Evolutionary conservation across 1,140 invertebrate genomes (phyloP).

Genomic region (Luehdorfia chinensis): DNA sequence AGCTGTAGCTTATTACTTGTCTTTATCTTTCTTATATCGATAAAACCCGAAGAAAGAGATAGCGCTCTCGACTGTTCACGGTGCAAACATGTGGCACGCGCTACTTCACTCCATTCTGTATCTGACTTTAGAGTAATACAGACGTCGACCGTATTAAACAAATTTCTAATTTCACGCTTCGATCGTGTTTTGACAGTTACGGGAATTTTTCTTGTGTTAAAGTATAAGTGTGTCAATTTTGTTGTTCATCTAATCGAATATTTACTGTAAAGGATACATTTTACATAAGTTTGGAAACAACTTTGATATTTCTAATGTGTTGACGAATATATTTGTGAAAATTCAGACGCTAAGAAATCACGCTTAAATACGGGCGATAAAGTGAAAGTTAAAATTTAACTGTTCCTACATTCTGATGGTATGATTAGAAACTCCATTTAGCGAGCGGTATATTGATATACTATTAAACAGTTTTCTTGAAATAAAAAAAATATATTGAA

Average conservation of each 20-base stretch:
- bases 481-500: constrained; percentile 51
- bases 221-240: constrained; percentile 10
- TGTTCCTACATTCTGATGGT: constrained; percentile 33
- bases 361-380: constrained; percentile 50
- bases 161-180: constrained; percentile 35
- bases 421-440: constrained; percentile 20
- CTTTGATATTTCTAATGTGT: constrained; percentile 23
- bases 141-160: constrained; percentile 34
- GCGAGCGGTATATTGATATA: constrained; percentile 5
- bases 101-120: constrained; percentile 66
- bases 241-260: constrained; percentile 8
- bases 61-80: constrained; percentile 34
- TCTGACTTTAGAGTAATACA: constrained; percentile 36
- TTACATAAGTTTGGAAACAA: not conserved
- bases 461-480: constrained; percentile 21
- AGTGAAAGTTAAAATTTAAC: constrained; percentile 64
- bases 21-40: constrained; percentile 45
- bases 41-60: constrained; percentile 51
- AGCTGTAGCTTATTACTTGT: constrained; percentile 46
- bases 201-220: constrained; percentile 26
- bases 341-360: constrained; percentile 44
- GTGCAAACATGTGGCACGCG: constrained; percentile 67
- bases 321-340: constrained; percentile 34
- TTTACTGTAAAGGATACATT: constrained; percentile 6
- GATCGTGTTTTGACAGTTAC: constrained; percentile 62